Evolutionary conservation across 2,888 invertebrate species (phyloP).

Genomic region (Apantesis nais): DNA sequence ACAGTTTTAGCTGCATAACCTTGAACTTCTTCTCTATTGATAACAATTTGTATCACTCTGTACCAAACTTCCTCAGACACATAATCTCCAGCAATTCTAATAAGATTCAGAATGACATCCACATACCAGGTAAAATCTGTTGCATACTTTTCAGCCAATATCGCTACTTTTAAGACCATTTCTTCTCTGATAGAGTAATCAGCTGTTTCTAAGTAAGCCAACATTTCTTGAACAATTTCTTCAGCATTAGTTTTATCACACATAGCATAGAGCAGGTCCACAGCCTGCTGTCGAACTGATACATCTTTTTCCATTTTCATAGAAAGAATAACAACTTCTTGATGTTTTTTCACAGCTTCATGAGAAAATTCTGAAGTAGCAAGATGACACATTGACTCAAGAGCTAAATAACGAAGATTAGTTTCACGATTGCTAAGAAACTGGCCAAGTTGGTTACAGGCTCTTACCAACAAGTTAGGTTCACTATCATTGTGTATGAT

Average conservation of each 20-base stretch:
- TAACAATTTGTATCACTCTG: conserved; percentile 99
- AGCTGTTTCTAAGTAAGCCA: conserved; percentile 99
- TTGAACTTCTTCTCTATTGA: conserved; percentile 99
- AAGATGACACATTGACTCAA: conserved; percentile 99
- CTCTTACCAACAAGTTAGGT: conserved; percentile 97
- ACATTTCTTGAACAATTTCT: conserved; percentile 99
- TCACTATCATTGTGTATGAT: conserved; percentile 99
- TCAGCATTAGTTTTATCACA: conserved; percentile 99
- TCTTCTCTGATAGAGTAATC: conserved; percentile 99
- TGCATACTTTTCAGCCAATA: conserved; percentile 99
- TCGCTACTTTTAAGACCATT: conserved; percentile 99
- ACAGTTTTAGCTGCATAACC: conserved; percentile 99
- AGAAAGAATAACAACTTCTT: conserved; percentile 99
- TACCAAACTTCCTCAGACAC: conserved; percentile 99
- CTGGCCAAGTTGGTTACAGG: conserved; percentile 99
- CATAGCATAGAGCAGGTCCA: conserved; percentile 99
- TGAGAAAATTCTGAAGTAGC: conserved; percentile 99
- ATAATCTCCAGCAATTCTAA: conserved; percentile 99
- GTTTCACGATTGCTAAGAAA: conserved; percentile 99
- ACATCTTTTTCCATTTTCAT: conserved; percentile 99
- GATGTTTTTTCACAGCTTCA: conserved; percentile 99
- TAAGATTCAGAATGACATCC: conserved; percentile 99
- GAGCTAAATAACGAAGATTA: conserved; percentile 97
- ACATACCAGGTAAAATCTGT: conserved; percentile 99
- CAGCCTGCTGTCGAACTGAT: conserved; percentile 98